Evolutionary conservation across 2,888 invertebrate genomes (phyloP), one percentile per base, ranked within the genome.

Genomic region (Aricia artaxerxes): DNA sequence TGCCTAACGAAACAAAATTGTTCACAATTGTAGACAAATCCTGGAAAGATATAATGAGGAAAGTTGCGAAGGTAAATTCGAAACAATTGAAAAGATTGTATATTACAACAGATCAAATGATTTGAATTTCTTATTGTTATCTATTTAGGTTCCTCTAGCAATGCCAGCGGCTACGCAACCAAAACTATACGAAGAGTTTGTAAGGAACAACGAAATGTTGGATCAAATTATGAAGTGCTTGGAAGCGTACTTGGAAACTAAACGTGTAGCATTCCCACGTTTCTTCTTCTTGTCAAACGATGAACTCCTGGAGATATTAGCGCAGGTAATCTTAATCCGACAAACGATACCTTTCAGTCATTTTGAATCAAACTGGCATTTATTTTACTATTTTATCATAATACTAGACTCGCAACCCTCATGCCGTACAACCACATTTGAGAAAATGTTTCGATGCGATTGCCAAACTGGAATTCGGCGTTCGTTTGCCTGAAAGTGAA

Each of bases 241-340:
- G 53, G 98, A 98, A 87, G 97, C 97, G 0, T 98, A 98, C 88
- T 92, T 98, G 79, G 98, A 98, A 90, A 97, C 97, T 0, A 98
- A 98, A 88, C 95, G 98, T 72, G 97, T 97, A 11, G 97, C 97
- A 0, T 98, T 98, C 89, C 98, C 98, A 13, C 92, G 98, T 82
- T 98, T 98, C 90, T 98, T 98, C 89, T 98, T 98, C 88, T 91
- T 98, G 80, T 98, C 98, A 1, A 98, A 98, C 87, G 98, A 98
- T 85, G 98, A 98, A 86, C 92, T 98, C 24, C 92, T 98, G 82
- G 98, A 98, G 89, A 98, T 99, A 84, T 92, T 99, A 80, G 98
- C 98, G 0, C 98, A 98, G 95, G 96, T 96, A 89, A 38, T 24
- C 6, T 38, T 11, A 31, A 72, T 72, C 3, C 78, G 24, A 60